Conservation (phyloP, 2,888 invertebrate species). For the Stenurella melanura region DNA sequence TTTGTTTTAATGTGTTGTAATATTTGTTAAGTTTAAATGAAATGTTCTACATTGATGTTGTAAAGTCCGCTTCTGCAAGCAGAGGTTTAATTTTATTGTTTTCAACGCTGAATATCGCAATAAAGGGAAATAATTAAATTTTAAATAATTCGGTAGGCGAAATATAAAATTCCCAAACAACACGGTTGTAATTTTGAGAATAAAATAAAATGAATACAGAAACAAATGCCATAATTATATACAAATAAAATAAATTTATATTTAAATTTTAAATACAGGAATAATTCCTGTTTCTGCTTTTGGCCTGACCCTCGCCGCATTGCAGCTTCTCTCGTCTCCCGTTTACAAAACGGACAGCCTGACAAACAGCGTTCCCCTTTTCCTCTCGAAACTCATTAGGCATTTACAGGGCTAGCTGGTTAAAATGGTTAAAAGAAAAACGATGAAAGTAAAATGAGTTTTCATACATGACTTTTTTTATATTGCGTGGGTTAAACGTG, state of each 20-base stretch:
- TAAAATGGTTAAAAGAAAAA: slow-evolving; percentile 5
- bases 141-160: slow-evolving; percentile 9
- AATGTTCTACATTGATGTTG: background rate
- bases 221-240: slow-evolving; percentile 25
- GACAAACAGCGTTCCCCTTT: slow-evolving; percentile 25
- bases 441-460: slow-evolving; percentile 4
- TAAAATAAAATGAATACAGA: background rate
- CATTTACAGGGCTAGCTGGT: background rate
- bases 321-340: slow-evolving; percentile 7
- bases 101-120: slow-evolving; percentile 8
- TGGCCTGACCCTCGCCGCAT: slow-evolving; percentile 11
- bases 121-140: slow-evolving; percentile 17
- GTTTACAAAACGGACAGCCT: slow-evolving; percentile 1
- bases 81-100: slow-evolving; percentile 19
- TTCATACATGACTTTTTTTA: slow-evolving; percentile 4
- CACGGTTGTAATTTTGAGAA: slow-evolving; percentile 13
- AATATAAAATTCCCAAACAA: slow-evolving; percentile 20
- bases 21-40: background rate
- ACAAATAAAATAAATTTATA: slow-evolving; percentile 25
- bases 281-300: slow-evolving; percentile 23
- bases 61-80: background rate
- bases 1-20: background rate
- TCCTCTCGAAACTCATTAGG: slow-evolving; percentile 16
- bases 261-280: slow-evolving; percentile 19
- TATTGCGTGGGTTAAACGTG: background rate